phyloP scores from a whole-genome alignment of 1,140 invertebrate genomes.

The Papilio machaon region DNA sequence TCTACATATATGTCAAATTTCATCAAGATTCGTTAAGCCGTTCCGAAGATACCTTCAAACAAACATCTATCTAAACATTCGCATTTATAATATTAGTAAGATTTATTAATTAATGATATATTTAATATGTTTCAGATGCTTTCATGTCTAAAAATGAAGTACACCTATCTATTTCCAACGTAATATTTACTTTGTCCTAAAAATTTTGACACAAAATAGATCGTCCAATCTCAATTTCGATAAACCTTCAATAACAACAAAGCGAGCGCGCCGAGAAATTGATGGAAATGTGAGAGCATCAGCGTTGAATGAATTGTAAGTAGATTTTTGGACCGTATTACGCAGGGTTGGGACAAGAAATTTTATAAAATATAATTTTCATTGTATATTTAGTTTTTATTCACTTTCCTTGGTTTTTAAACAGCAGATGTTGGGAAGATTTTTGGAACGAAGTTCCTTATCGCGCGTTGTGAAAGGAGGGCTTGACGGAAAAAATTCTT shows the following conservation, averaged over 20 bases:
- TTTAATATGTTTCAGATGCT: too few species aligned
- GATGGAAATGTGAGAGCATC: conserved; percentile 18
- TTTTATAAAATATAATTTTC: neutral
- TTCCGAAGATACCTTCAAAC: too few species aligned
- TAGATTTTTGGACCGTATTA: conserved; percentile 18
- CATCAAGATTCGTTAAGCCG: too few species aligned
- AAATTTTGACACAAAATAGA: neutral
- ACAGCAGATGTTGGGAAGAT: neutral
- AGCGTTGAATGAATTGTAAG: conserved; percentile 6
- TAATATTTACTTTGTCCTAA: neutral
- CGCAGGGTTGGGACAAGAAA: neutral
- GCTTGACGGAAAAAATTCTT: too few species aligned
- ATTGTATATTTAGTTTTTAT: neutral
- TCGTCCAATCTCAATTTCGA: conserved; percentile 9
- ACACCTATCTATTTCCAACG: neutral
- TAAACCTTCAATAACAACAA: conserved; percentile 19
- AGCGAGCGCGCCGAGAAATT: neutral
- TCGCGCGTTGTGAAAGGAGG: too few species aligned
- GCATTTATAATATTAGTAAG: too few species aligned
- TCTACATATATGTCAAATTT: too few species aligned
- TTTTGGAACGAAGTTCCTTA: too few species aligned
- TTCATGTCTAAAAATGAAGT: neutral
- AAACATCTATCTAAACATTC: too few species aligned
- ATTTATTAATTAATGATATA: too few species aligned
- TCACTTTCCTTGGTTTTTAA: too few species aligned